Evolutionary conservation across 2,113 vertebrate species (phyloP), one percentile per base, ranked within the genome.

Genomic region (Patagioenas fasciata): DNA sequence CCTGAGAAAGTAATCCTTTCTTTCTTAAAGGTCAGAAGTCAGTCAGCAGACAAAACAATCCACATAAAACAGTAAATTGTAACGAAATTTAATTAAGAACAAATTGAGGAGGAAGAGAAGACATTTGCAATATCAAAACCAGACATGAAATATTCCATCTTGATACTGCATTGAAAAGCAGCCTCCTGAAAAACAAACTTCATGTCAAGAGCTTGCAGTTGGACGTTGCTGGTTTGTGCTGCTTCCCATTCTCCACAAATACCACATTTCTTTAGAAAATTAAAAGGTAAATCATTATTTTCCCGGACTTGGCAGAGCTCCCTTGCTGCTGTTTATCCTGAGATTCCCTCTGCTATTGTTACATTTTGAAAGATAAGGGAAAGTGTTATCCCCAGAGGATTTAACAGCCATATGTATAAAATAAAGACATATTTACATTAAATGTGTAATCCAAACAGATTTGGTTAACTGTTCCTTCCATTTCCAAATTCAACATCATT

Each of bases 11-110:
- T 4, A 62, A 75, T 44, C 17, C 51, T 42, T 32, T 26, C 51
- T 7, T 74, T 74, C 56, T n/a, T 32, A 38, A 74, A 84, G 88
- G 79, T 85, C 91, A 72, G 36, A 74, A 93, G 71, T 58, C 54
- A 88, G 56, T 6, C 64, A 93, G 75, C 85, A 96, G 57, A 89
- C 26, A 1, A 69, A 95, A 80, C 81, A 91, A 83, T 8, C 20
- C 58, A n/a, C 42, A 80, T 23, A 72, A 84, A 85, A 32, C 56
- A 82, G 9, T 25, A n/a, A 85, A 75, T 20, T 80, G 57, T 18
- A 50, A 78, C 89, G 79, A 91, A 94, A 93, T 57, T 8, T 6
- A 90, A 85, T 69, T 50, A 92, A 75, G 75, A 91, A 42, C 57
- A 93, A 94, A 86, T 11, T 53, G 71, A 75, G 47, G 79, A 75